phyloP scores from a whole-genome alignment of 2,113 vertebrate genomes.

The Indicator maculatus region DNA sequence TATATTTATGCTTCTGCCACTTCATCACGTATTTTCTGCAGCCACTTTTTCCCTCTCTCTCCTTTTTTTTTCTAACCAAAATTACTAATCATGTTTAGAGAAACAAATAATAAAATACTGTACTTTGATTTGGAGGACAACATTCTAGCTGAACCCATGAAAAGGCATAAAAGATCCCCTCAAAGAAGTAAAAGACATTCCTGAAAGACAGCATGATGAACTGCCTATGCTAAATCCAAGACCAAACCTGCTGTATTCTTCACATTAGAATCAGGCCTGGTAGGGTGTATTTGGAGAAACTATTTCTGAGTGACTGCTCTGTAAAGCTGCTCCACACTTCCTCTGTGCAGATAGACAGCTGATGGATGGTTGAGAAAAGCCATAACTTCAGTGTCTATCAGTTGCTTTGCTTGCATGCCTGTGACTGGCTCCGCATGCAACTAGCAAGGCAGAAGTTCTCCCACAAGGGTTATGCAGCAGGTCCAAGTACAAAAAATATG shows the following conservation, averaged over 20 bases:
- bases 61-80: not conserved
- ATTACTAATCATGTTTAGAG: not conserved
- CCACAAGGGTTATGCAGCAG: not conserved
- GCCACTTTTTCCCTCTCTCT: not conserved
- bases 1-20: not conserved
- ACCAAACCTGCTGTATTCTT: not conserved
- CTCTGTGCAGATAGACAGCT: not conserved
- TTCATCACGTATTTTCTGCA: not conserved
- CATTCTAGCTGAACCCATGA: not conserved
- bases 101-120: not conserved
- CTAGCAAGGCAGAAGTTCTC: not conserved
- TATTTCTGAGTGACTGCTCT: not conserved
- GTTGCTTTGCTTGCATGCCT: not conserved
- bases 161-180: not conserved
- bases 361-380: not conserved
- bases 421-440: not conserved
- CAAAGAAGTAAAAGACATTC: not conserved
- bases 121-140: not conserved
- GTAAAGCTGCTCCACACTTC: not conserved
- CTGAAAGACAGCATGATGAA: not conserved
- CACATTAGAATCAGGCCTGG: not conserved
- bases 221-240: not conserved
- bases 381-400: not conserved
- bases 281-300: not conserved
- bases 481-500: not conserved